Conservation (phyloP, 1,140 invertebrate species). For the Diorhabda sublineata region DNA sequence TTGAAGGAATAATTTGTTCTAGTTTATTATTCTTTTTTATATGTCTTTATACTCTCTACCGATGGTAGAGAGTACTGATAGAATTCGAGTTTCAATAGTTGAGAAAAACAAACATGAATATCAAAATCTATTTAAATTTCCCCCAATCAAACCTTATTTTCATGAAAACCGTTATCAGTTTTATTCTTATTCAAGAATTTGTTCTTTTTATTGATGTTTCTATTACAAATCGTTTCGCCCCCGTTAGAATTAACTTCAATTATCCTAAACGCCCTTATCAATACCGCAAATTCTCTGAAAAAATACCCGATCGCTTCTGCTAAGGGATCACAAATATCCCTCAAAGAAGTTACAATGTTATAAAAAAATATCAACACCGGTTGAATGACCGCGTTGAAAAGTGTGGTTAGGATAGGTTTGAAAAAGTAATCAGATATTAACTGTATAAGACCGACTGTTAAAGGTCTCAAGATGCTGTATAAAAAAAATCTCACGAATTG, state of each 20-base stretch:
- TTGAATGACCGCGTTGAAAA: slow-evolving; percentile 62
- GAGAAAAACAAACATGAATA: too few relatives aligned
- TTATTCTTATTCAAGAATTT: too few relatives aligned
- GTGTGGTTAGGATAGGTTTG: slow-evolving; percentile 60
- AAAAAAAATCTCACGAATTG: slow-evolving; percentile 55
- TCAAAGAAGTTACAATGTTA: slow-evolving; percentile 57
- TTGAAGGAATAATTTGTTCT: too few relatives aligned
- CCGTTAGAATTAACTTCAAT: slow-evolving; percentile 22
- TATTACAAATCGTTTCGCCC: slow-evolving; percentile 1
- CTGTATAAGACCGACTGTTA: slow-evolving; percentile 58
- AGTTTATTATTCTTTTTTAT: too few relatives aligned
- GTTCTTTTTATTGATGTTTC: too few relatives aligned
- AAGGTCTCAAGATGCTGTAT: slow-evolving; percentile 54
- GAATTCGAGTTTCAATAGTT: too few relatives aligned
- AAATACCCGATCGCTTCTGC: slow-evolving; percentile 53
- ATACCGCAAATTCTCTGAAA: slow-evolving; percentile 47
- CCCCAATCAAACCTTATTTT: too few relatives aligned
- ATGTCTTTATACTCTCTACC: too few relatives aligned
- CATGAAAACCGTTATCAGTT: too few relatives aligned
- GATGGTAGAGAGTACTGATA: too few relatives aligned
- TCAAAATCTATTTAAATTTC: too few relatives aligned
- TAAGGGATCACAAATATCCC: slow-evolving; percentile 60
- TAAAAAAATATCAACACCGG: slow-evolving; percentile 59
- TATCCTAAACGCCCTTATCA: slow-evolving; percentile 51
- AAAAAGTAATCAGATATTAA: slow-evolving; percentile 61